Evolutionary conservation across 2,888 invertebrate genomes (phyloP).

Genomic region (Melanostoma scalare): DNA sequence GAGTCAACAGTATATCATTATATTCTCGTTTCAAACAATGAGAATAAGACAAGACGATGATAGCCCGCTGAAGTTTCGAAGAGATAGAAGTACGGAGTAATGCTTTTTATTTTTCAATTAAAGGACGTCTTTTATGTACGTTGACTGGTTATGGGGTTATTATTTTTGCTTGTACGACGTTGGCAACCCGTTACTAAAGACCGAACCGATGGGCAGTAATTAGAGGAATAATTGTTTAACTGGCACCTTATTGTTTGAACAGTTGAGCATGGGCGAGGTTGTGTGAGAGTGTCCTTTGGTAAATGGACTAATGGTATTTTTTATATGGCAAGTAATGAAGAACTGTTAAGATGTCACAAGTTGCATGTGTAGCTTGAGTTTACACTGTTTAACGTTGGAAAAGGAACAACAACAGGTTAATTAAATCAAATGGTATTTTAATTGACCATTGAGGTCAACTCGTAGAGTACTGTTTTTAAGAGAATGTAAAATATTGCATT

Average conservation of each 20-base stretch:
- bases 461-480: no score
- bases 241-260: constrained; percentile 46
- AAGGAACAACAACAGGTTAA: no score
- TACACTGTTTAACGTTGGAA: no score
- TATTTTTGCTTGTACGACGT: constrained; percentile 17
- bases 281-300: constrained; percentile 5
- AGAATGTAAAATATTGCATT: no score
- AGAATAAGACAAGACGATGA: constrained; percentile 22
- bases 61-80: constrained; percentile 3
- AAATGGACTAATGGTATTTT: constrained; percentile 42
- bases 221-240: constrained; percentile 40
- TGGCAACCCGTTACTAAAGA: constrained; percentile 34
- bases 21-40: constrained; percentile 59
- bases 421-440: no score
- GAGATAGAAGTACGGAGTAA: constrained; percentile 7
- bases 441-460: no score
- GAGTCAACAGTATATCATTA: constrained; percentile 72
- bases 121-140: constrained; percentile 44
- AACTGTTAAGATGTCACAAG: no score
- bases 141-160: constrained; percentile 43
- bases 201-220: constrained; percentile 38
- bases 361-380: no score
- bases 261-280: constrained; percentile 1
- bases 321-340: background rate
- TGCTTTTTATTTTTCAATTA: constrained; percentile 64